Conservation (phyloP, 2,888 invertebrate genomes). For the Oscheius onirici region DNA sequence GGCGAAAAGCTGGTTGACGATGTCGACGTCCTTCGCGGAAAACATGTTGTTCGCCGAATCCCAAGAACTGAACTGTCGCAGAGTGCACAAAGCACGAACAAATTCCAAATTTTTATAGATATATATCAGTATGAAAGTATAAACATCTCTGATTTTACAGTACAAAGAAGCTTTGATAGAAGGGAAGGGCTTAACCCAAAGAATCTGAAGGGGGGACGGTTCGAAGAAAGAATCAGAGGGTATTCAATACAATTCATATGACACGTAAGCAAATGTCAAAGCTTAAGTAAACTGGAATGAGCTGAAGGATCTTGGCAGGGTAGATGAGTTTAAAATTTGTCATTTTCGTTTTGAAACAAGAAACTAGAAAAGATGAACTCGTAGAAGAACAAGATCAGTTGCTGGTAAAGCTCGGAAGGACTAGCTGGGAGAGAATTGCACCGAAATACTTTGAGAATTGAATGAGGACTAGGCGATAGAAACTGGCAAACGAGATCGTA, state of each 20-base stretch:
- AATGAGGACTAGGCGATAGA: neutral
- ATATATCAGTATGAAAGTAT: conserved; percentile 2
- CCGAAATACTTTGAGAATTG: conserved; percentile 21
- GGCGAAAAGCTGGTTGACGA: neutral
- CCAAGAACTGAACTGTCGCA: neutral
- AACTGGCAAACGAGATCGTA: conserved; percentile 12
- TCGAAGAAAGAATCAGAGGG: neutral
- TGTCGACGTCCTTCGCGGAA: conserved; percentile 1
- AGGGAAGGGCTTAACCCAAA: conserved; percentile 4
- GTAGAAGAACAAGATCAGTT: conserved; percentile 25
- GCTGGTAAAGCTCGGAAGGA: conserved; percentile 19
- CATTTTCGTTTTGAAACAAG: conserved; percentile 7
- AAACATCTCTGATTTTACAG: conserved; percentile 25
- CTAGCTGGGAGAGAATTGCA: conserved; percentile 8
- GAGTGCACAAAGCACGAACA: neutral
- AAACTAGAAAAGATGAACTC: conserved; percentile 22
- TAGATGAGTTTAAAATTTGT: neutral
- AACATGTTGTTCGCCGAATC: neutral
- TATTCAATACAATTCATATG: conserved; percentile 8
- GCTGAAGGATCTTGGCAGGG: conserved; percentile 10
- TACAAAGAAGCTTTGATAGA: conserved; percentile 25
- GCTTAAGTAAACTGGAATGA: conserved; percentile 1
- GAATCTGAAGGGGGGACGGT: neutral
- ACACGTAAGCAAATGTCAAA: conserved; percentile 30
- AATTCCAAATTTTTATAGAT: conserved; percentile 11